phyloP scores from a whole-genome alignment of 2,888 invertebrate species.

The Prenolepis imparis region DNA sequence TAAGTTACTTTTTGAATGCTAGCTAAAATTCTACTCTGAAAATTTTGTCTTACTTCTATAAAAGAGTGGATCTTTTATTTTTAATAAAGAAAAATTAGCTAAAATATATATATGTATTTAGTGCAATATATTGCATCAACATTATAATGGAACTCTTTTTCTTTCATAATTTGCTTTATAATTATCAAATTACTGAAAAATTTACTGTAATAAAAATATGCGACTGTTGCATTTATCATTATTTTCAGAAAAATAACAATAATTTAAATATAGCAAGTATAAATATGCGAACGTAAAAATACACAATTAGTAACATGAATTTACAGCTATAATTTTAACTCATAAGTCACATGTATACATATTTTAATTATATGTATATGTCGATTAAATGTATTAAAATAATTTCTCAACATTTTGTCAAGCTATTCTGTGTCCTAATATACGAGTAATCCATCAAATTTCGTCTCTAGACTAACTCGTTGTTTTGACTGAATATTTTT shows the following conservation, averaged over 20 bases:
- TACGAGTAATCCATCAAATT: background rate
- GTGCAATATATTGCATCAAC: background rate
- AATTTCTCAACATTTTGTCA: background rate
- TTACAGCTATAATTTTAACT: background rate
- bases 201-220: background rate
- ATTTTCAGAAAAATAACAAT: background rate
- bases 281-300: background rate
- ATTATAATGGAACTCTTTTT: background rate
- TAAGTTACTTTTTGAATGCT: slow-evolving; percentile 30
- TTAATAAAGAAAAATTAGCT: background rate
- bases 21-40: slow-evolving; percentile 27
- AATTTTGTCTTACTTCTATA: background rate
- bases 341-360: background rate
- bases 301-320: background rate
- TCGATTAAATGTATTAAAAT: slow-evolving; percentile 4
- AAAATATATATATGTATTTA: background rate
- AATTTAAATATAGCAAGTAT: background rate
- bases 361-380: slow-evolving; percentile 27
- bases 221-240: slow-evolving; percentile 21
- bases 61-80: slow-evolving; percentile 18
- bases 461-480: slow-evolving; percentile 6
- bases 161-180: background rate
- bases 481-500: slow-evolving; percentile 16
- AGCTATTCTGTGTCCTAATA: background rate
- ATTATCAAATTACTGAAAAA: background rate